These are phyloP conservation scores for Cerastis leucographa DNA, from an alignment of 2,888 invertebrate genomes.

Conservation along the genomic window DNA sequence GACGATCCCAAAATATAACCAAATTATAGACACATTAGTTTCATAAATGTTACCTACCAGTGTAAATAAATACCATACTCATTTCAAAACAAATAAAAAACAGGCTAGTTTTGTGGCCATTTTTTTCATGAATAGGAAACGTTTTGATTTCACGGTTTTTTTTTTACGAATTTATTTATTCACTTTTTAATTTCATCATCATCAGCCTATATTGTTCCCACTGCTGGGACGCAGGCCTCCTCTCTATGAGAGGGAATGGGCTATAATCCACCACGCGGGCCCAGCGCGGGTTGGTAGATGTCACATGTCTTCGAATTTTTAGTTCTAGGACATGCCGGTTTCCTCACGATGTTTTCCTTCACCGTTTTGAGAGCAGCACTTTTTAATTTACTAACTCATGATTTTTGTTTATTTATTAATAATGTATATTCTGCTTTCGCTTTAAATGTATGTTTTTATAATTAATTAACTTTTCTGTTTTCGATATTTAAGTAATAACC, in stretches of 20 bases:
- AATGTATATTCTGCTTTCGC: constrained; percentile 52
- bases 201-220: no score
- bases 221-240: no score
- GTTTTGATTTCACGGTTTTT: constrained; percentile 11
- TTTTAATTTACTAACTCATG: constrained; percentile 33
- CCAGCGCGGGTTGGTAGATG: no score
- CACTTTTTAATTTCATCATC: constrained; percentile 9
- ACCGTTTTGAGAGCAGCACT: no score
- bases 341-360: no score
- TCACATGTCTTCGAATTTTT: no score
- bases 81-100: constrained; percentile 16
- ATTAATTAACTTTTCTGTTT: constrained; percentile 27
- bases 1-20: constrained; percentile 66
- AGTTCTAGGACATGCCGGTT: no score
- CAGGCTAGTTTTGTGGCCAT: constrained; percentile 8
- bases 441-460: constrained; percentile 40
- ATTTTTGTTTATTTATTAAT: constrained; percentile 34
- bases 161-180: constrained; percentile 1
- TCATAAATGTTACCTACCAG: constrained; percentile 65
- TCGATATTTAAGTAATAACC: constrained; percentile 10
- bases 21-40: constrained; percentile 69
- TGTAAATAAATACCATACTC: constrained; percentile 68
- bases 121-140: constrained; percentile 20
- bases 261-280: no score
- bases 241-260: no score